Conservation (phyloP, 1,140 invertebrate genomes). For the Trichogramma pretiosum region DNA sequence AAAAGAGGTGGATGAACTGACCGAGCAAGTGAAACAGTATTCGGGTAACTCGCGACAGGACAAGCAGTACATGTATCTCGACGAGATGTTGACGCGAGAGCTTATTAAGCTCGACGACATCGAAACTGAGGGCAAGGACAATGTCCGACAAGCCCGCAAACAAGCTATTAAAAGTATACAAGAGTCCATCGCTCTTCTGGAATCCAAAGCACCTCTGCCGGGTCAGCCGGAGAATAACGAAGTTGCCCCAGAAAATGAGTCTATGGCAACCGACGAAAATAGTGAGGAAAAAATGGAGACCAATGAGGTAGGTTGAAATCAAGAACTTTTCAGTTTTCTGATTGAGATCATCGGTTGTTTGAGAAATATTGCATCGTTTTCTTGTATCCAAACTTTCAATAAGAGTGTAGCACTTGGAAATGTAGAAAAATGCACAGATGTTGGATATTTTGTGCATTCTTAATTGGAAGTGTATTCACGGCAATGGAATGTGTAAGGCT, state of each 20-base stretch:
- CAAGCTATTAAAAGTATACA: slow-evolving; percentile 84
- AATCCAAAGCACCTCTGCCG: slow-evolving; percentile 50
- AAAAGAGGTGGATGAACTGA: slow-evolving; percentile 69
- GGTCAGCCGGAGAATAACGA: slow-evolving; percentile 16
- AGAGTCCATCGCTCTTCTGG: slow-evolving; percentile 71
- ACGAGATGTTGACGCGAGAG: slow-evolving; percentile 91
- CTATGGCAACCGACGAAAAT: background rate
- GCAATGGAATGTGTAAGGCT: too few species aligned
- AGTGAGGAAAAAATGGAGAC: slow-evolving; percentile 9
- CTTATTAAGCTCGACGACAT: slow-evolving; percentile 85
- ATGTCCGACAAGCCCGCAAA: slow-evolving; percentile 75
- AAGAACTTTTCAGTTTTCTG: background rate
- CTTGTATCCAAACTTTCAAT: too few species aligned
- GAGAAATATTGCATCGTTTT: too few species aligned
- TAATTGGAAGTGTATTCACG: too few species aligned
- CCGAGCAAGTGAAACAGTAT: slow-evolving; percentile 70
- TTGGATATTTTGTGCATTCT: too few species aligned
- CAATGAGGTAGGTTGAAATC: slow-evolving; percentile 1
- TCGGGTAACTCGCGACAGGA: slow-evolving; percentile 62
- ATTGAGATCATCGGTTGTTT: background rate
- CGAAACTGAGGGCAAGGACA: slow-evolving; percentile 82
- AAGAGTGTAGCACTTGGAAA: too few species aligned
- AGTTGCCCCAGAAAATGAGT: background rate
- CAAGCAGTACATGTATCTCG: slow-evolving; percentile 80
- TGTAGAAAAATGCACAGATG: too few species aligned